Base-by-base conservation (phyloP, 2,113 vertebrate species). In the Nipponia nippon region DNA sequence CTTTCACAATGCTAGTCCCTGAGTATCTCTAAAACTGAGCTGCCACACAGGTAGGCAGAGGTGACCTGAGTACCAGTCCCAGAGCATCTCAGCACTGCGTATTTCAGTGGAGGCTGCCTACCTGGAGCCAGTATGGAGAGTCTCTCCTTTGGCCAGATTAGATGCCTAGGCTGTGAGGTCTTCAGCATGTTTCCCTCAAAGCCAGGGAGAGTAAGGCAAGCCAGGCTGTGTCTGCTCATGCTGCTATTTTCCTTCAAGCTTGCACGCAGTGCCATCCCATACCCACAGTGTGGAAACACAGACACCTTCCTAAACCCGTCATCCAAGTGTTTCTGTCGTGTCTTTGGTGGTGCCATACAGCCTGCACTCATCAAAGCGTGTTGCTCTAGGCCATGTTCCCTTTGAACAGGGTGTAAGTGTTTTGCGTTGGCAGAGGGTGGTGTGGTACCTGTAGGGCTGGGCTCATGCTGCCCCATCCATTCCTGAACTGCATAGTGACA, bases 251-350 rank as follows among this genome's bases (percentile, higher is more conserved):
- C n/a, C 32, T 63, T 79, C n/a, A 44, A 55, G 52, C 46, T 42
- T 67, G 11, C 73, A 36, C 0, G 1, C 58, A 67, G 32, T 80
- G 1, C 1, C 44, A 47, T 61, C 25, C 56, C 0, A 0, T 25
- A 47, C 30, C 12, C 27, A n/a, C 9, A 40, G 16, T 0, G 0
- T 63, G 58, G 36, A 87, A 73, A 44, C 21, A 18, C 52, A 50
- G 26, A 30, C 13, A 27, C 0, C 2, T 46, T 73, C 38, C 56
- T 62, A 44, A 77, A 46, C 11, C 30, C 70, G n/a, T 46, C 25
- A 47, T 49, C 14, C 15, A 46, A 46, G 20, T 3, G 2, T 49
- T 78, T 73, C 72, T 73, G 2, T 38, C 13, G 1, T 26, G 17
- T 52, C 42, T 89, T 52, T 56, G 44, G 38, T 32, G 55, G 30